phyloP scores from a whole-genome alignment of 2,888 invertebrate species.

The Melikaiella ostensackeni region DNA sequence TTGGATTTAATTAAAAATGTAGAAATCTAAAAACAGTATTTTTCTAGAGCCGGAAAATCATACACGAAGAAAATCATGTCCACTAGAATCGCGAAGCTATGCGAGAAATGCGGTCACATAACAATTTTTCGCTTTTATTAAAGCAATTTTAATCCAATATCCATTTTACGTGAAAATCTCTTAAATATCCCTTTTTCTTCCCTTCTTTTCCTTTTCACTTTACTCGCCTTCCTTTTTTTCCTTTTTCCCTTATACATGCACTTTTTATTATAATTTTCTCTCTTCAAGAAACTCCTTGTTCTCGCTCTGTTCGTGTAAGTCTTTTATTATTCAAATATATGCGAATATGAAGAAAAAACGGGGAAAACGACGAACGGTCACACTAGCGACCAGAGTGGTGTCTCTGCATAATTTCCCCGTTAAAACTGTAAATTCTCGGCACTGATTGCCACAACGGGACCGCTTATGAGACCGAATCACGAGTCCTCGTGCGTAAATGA shows the following conservation, averaged over 20 bases:
- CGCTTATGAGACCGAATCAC: slow-evolving; percentile 39
- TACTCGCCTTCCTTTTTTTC: background rate
- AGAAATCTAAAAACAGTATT: background rate
- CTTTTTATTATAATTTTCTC: slow-evolving; percentile 7
- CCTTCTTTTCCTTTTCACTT: slow-evolving; percentile 7
- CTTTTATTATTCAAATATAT: slow-evolving; percentile 49
- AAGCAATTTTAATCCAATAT: slow-evolving; percentile 32
- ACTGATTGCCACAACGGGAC: slow-evolving; percentile 42
- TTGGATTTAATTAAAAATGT: slow-evolving; percentile 7
- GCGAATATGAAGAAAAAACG: slow-evolving; percentile 40
- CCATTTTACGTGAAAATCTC: slow-evolving; percentile 10
- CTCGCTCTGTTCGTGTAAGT: background rate
- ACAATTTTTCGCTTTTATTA: slow-evolving; percentile 31
- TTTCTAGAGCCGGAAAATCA: background rate
- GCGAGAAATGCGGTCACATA: slow-evolving; percentile 38
- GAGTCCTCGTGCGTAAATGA: slow-evolving; percentile 21
- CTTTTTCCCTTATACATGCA: background rate
- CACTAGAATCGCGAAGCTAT: background rate
- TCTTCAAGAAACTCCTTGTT: background rate
- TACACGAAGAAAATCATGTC: slow-evolving; percentile 1
- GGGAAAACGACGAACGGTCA: slow-evolving; percentile 3
- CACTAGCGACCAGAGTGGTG: slow-evolving; percentile 21
- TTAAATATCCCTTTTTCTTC: slow-evolving; percentile 9
- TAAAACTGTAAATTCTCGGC: slow-evolving; percentile 43
- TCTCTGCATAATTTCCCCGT: slow-evolving; percentile 49